phyloP scores from a whole-genome alignment of 2,113 vertebrate species.

The Amblyornis subalaris region DNA sequence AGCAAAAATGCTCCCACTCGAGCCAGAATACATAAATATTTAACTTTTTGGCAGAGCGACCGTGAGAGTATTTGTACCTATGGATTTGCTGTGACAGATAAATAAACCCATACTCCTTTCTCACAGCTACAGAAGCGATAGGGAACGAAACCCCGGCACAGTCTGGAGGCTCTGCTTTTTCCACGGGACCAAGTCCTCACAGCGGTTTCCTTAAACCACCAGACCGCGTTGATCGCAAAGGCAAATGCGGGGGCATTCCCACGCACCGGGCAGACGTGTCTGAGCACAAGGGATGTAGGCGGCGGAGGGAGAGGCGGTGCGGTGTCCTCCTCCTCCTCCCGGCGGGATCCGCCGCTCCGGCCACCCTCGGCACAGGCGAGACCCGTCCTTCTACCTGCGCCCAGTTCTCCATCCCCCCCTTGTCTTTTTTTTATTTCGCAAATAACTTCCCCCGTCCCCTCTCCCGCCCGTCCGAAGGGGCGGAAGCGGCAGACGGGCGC shows the following conservation, averaged over 20 bases:
- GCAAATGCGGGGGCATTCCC: neutral
- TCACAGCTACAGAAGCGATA: neutral
- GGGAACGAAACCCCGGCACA: accelerated
- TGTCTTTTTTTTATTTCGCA: accelerated
- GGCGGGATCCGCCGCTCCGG: neutral
- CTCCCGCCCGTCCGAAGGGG: neutral
- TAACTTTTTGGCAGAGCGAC: neutral
- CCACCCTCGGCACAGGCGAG: neutral
- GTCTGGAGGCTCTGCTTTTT: neutral
- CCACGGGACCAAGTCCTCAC: neutral
- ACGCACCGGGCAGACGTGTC: neutral
- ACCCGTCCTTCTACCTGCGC: neutral
- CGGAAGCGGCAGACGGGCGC: neutral
- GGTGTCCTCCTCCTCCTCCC: neutral
- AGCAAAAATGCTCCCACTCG: neutral
- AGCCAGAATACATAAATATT: neutral
- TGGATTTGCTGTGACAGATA: neutral
- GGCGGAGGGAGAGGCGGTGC: neutral
- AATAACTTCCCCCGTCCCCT: neutral
- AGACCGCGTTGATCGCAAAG: neutral
- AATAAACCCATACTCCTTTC: neutral
- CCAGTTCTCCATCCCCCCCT: neutral
- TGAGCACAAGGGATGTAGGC: neutral
- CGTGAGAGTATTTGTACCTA: neutral
- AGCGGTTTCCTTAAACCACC: neutral